Evolutionary conservation across 2,113 vertebrate genomes (phyloP).

Genomic region (Meleagris gallopavo): DNA sequence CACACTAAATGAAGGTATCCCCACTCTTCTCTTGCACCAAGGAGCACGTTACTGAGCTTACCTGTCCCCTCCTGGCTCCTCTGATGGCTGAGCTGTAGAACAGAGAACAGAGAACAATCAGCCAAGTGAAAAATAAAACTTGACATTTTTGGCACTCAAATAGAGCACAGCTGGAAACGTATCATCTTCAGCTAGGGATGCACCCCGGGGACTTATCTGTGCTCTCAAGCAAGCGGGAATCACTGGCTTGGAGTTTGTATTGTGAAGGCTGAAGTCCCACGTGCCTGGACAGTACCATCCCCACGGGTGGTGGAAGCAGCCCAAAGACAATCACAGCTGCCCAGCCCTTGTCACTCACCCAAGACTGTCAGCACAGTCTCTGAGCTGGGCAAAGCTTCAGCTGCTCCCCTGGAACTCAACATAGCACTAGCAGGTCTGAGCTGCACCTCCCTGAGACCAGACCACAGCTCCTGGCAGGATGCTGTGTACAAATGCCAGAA

Average conservation of each 20-base stretch:
- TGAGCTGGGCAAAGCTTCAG: background rate
- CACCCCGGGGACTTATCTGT: background rate
- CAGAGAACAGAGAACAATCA: constrained; percentile 31
- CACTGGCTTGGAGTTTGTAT: background rate
- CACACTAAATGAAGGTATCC: background rate
- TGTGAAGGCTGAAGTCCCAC: background rate
- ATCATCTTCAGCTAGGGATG: background rate
- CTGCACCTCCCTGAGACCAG: background rate
- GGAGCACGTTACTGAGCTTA: constrained; percentile 14
- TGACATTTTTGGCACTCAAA: background rate
- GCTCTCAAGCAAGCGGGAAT: background rate
- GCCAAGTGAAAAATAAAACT: constrained; percentile 35
- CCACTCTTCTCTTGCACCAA: background rate
- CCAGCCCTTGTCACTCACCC: background rate
- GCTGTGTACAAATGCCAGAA: constrained; percentile 24
- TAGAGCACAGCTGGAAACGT: background rate
- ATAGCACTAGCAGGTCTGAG: background rate
- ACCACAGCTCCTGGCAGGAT: background rate
- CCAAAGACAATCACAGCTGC: background rate
- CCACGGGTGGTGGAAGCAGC: background rate
- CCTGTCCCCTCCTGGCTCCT: constrained; percentile 70
- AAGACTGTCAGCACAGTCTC: background rate
- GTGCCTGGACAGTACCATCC: background rate
- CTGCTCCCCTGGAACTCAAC: background rate
- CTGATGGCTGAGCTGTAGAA: constrained; percentile 56